Percentiles rank a stretch among this genome's conserved stretches.
Conservation (phyloP, 1,140 invertebrate species). For the Platorchestia sp. region DNA sequence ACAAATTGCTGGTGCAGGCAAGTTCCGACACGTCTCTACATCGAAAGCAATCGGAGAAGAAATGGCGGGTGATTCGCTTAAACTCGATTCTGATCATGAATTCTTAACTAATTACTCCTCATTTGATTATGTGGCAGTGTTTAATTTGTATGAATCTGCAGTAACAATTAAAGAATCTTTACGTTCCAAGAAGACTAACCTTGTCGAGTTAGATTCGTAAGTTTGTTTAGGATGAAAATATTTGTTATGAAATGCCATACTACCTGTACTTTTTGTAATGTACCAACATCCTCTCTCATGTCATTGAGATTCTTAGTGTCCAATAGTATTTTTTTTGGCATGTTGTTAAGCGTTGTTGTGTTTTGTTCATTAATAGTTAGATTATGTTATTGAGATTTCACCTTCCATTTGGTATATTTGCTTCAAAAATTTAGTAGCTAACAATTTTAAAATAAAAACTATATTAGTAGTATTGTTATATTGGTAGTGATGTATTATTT, state of each 20-base stretch:
- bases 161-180: background rate
- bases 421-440: no score
- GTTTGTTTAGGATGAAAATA: background rate
- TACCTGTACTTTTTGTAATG: background rate
- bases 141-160: background rate
- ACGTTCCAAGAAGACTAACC: background rate
- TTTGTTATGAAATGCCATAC: background rate
- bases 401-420: no score
- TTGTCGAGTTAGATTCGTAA: background rate
- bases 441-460: no score
- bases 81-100: background rate
- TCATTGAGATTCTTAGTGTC: background rate
- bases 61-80: background rate
- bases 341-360: background rate
- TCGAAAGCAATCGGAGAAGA: background rate
- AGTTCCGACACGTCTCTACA: background rate
- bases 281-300: background rate
- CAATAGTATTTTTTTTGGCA: background rate
- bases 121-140: background rate
- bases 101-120: background rate
- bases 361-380: background rate
- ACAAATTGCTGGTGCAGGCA: no score
- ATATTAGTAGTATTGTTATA: no score
- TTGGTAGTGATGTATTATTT: no score
- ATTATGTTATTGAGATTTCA: no score